phyloP scores from a whole-genome alignment of 2,797 vertebrate genomes.

The Dendrocincla fuliginosa region DNA sequence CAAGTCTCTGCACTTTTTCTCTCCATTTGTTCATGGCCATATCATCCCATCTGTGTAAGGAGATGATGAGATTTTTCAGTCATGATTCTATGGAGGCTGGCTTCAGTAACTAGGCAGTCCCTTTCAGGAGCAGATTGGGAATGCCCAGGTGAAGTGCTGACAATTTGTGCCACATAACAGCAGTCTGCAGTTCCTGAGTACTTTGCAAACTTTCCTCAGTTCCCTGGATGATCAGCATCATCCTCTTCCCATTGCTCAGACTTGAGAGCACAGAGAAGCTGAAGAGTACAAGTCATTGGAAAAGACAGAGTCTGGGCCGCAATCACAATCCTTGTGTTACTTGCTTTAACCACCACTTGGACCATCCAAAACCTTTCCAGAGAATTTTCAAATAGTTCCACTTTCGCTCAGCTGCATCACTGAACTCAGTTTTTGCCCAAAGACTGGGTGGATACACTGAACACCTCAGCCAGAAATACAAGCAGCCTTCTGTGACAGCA shows the following conservation, averaged over 20 bases:
- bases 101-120: neutral
- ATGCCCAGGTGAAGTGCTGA: neutral
- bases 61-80: neutral
- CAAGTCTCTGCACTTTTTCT: neutral
- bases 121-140: neutral
- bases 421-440: neutral
- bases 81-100: neutral
- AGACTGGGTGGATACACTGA: neutral
- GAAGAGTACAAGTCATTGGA: neutral
- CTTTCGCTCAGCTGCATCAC: neutral
- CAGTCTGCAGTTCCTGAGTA: neutral
- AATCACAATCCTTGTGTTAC: neutral
- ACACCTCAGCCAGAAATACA: neutral
- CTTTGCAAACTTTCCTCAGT: neutral
- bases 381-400: neutral
- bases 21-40: neutral
- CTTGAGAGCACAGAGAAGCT: neutral
- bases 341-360: neutral
- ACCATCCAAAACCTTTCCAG: neutral
- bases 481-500: neutral
- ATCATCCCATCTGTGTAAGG: neutral
- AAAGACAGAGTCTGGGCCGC: neutral
- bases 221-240: neutral
- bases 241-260: neutral
- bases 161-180: neutral